A percentile compares a stretch with the other conserved stretches of the same genome.
Conservation (phyloP, 2,888 invertebrate genomes). For the Napeogenes sylphis region DNA sequence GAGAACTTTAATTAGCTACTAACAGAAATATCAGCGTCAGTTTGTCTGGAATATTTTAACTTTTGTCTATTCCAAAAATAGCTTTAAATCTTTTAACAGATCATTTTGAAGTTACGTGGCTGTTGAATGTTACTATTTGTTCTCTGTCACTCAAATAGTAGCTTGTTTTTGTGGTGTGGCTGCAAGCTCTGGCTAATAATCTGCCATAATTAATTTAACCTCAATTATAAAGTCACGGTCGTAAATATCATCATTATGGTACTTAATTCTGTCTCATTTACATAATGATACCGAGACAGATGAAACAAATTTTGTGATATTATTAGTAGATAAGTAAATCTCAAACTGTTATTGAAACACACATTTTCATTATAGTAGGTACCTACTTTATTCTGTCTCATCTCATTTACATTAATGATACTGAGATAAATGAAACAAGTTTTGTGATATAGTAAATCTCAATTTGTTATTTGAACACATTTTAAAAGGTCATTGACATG, state of each 20-base stretch:
- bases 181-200: slow-evolving; percentile 46
- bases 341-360: no score
- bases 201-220: slow-evolving; percentile 71
- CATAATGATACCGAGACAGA: not conserved
- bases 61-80: slow-evolving; percentile 21
- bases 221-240: slow-evolving; percentile 48
- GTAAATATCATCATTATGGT: not conserved
- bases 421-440: no score
- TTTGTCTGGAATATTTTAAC: slow-evolving; percentile 32
- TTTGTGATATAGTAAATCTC: no score
- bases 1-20: slow-evolving; percentile 42
- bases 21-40: slow-evolving; percentile 41
- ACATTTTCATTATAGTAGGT: no score
- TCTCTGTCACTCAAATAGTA: not conserved
- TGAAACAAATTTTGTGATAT: no score
- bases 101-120: slow-evolving; percentile 8
- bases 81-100: slow-evolving; percentile 20
- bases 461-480: no score
- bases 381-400: no score
- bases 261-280: slow-evolving; percentile 11
- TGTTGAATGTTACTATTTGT: not conserved
- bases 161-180: slow-evolving; percentile 22
- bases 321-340: no score
- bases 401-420: no score
- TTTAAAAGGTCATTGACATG: not conserved